Base-by-base conservation (phyloP, 2,797 vertebrate species). In the Sylvia borin region DNA sequence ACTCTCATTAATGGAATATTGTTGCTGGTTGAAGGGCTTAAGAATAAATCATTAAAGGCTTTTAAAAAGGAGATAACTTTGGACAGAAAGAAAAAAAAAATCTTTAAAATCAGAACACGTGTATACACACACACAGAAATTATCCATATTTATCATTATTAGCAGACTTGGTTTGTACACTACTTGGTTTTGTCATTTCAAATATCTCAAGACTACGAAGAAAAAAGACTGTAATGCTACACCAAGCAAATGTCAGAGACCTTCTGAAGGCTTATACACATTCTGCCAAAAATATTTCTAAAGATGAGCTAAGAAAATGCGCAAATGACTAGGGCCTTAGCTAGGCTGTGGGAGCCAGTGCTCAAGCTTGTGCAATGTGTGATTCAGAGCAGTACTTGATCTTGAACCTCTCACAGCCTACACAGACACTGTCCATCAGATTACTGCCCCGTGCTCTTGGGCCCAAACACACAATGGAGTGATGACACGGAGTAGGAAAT, bases 1-100 rank as follows among this genome's bases (percentile, higher is more conserved):
- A 99, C 98, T 97, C 99, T 97, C 99, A 99, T 99, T 96, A 99
- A 98, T 4, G 99, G 99, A 96, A 99, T 99, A 97, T 99, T 99
- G 98, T 99, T 99, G 97, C 99, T 99, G 94, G 99, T 99, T n/a
- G 99, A 99, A 54, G 99, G 99, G 95, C 99, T 99, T 97, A 68
- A 97, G 95, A 95, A 96, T 67, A 97, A 96, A 96, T 88, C 64
- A 97, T 95, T 72, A 97, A 96, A 90, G 47, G 47, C 45, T 96
- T 93, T 95, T 60, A 92, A 82, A 91, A 61, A 96, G 80, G 61
- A 90, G 43, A 16, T 55, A 87, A 92, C 62, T 91, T 92, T 55
- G 64, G 70, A 81, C 48, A 78, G 90, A 92, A 95, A 64, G 24
- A 36, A 34, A 93, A 95, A 92, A 76, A 80, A 74, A 60, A 10